Percentiles rank a stretch among this genome's conserved stretches.
These are phyloP conservation scores for Sinotaia quadrata DNA, from an alignment of 2,888 invertebrate species.

Conservation along the genomic window DNA sequence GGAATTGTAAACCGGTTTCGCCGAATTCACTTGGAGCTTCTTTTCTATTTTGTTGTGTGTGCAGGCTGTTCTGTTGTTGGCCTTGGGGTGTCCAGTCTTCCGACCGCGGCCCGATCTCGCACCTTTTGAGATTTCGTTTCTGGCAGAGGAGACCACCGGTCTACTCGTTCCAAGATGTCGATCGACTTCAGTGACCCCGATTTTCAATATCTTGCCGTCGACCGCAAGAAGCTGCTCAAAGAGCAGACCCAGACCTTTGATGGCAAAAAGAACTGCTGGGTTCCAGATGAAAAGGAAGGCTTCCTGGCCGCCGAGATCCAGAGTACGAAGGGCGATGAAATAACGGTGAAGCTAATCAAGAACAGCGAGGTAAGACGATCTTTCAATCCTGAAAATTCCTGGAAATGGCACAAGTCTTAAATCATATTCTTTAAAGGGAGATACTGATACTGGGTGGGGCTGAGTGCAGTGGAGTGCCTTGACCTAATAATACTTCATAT, in stretches of 20 bases:
- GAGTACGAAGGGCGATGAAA: conserved; percentile 98
- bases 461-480: too few relatives aligned
- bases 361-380: conserved; percentile 50
- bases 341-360: conserved; percentile 90
- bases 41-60: conserved; percentile 2
- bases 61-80: conserved; percentile 42
- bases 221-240: conserved; percentile 67
- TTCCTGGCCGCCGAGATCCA: conserved; percentile 97
- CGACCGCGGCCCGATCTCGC: conserved; percentile 33
- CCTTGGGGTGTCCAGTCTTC: conserved; percentile 24
- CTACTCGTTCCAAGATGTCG: conserved; percentile 17
- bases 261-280: conserved; percentile 97
- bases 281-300: conserved; percentile 98
- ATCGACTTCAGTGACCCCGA: conserved; percentile 63
- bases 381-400: not conserved
- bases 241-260: conserved; percentile 67
- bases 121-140: conserved; percentile 32
- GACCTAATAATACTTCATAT: too few relatives aligned
- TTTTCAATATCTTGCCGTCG: conserved; percentile 67
- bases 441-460: too few relatives aligned
- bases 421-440: too few relatives aligned
- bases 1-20: too few relatives aligned
- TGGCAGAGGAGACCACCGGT: conserved; percentile 25
- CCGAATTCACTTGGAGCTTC: not conserved
- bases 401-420: too few relatives aligned